Conservation (phyloP, 2,888 invertebrate genomes). For the Acleris sparsana region DNA sequence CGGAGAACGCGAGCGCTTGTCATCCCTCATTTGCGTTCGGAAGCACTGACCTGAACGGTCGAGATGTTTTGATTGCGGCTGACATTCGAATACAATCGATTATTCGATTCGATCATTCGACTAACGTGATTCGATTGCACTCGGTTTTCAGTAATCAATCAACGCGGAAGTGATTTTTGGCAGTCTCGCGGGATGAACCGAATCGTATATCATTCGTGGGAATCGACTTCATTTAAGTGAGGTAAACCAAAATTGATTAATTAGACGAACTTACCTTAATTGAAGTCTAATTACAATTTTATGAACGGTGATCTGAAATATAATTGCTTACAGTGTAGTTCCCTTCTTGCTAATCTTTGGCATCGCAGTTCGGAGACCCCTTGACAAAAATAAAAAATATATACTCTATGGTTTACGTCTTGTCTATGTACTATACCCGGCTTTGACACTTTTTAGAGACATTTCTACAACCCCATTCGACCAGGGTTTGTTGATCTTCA, state of each 20-base stretch:
- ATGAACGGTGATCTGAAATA: no score
- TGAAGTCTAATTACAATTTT: no score
- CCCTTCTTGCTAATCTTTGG: no score
- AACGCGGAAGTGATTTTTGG: constrained; percentile 54
- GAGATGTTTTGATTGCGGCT: constrained; percentile 79
- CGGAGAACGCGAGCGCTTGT: constrained; percentile 67
- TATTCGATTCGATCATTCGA: constrained; percentile 56
- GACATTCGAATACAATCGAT: constrained; percentile 80
- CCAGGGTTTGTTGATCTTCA: no score
- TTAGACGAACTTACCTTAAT: no score
- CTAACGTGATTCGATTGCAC: constrained; percentile 71
- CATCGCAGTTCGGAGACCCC: no score
- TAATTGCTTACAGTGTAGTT: no score
- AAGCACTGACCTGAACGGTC: constrained; percentile 75
- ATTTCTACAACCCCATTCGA: no score
- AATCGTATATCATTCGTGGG: constrained; percentile 26
- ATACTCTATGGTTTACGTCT: no score
- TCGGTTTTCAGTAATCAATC: constrained; percentile 42
- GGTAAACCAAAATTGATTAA: background rate
- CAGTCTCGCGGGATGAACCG: constrained; percentile 39
- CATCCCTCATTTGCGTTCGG: constrained; percentile 74
- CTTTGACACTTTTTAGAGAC: no score
- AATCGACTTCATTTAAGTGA: constrained; percentile 1
- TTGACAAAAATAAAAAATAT: no score
- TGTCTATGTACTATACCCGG: no score